These are phyloP conservation scores for Caerostris darwini DNA, from an alignment of 1,140 invertebrate species.

Conservation along the genomic window DNA sequence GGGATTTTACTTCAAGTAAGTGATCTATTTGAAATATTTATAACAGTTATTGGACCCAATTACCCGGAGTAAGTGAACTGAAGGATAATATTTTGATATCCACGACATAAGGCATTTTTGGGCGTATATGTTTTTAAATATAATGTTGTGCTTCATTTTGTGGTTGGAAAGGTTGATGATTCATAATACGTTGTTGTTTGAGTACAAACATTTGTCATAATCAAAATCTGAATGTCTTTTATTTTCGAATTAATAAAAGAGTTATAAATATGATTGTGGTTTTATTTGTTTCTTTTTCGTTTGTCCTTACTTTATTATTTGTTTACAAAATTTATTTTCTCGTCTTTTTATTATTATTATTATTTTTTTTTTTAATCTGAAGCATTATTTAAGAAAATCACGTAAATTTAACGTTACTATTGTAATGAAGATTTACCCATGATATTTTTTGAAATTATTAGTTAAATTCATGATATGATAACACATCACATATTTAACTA, in stretches of 20 bases:
- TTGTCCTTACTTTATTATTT: too few relatives aligned
- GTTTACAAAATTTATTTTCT: too few relatives aligned
- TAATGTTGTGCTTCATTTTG: neutral
- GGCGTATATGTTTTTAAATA: neutral
- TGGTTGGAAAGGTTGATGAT: conserved; percentile 13
- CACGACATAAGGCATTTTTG: neutral
- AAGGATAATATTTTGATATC: neutral
- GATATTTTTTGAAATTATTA: too few relatives aligned
- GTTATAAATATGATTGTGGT: too few relatives aligned
- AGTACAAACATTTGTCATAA: neutral
- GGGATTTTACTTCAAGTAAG: conserved; percentile 61
- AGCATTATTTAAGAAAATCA: too few relatives aligned
- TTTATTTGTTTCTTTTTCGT: too few relatives aligned
- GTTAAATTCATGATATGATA: too few relatives aligned
- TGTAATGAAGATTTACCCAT: too few relatives aligned
- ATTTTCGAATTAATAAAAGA: neutral
- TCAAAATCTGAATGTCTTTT: neutral
- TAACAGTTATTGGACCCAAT: conserved; percentile 18
- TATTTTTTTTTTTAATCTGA: too few relatives aligned
- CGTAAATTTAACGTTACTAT: too few relatives aligned
- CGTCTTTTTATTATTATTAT: too few relatives aligned
- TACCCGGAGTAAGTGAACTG: conserved; percentile 33
- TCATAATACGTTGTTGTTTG: neutral
- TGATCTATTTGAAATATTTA: conserved; percentile 48
- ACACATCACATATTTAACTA: too few relatives aligned